Base-by-base conservation (phyloP, 2,113 vertebrate species). In the Centropus bengalensis region DNA sequence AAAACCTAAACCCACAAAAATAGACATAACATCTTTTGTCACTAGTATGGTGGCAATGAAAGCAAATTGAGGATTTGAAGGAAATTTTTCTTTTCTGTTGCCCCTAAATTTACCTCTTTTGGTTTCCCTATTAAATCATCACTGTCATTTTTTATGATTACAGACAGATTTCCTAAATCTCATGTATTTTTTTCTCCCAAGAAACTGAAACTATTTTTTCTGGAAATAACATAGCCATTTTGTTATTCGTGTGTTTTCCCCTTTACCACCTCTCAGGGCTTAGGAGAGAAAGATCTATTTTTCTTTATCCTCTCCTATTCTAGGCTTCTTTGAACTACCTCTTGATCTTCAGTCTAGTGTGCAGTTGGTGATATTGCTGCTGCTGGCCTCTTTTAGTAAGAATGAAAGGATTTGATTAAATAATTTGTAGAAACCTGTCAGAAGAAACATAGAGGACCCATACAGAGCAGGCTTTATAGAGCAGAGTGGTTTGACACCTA, bases 181-280 rank as follows among this genome's bases (percentile, higher is more conserved):
- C 49, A 64, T 20, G 1, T 45, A 23, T 16, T 81, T 33, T 33
- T 79, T 90, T 78, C 22, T 70, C 24, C 26, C 4, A 44, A 33
- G 79, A 69, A 30, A 14, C 4, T 79, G 12, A 55, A 84, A 75
- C 5, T 2, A 8, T 19, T 83, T 84, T 75, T 93, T 14, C 27
- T n/a, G 83, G 11, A 30, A 71, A 42, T 5, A 84, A 17, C 21
- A 8, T 8, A 17, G 12, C 24, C 6, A 5, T 3, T 14, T 1
- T 3, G 4, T 7, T 9, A n/a, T 19, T 5, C 1, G 3, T 4
- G 36, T 15, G 9, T 27, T 6, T 1, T 4, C 3, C 15, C 17
- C 2, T 7, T 3, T n/a, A 10, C 32, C 26, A 28, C 55, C 45
- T 78, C 58, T 9, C 26, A 67, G 33, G 12, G 3, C 51, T 78